A percentile compares a stretch with the other conserved stretches of the same genome.
Evolutionary conservation across 2,113 vertebrate genomes (phyloP).

Genomic region (Thalassarche chlororhynchos): DNA sequence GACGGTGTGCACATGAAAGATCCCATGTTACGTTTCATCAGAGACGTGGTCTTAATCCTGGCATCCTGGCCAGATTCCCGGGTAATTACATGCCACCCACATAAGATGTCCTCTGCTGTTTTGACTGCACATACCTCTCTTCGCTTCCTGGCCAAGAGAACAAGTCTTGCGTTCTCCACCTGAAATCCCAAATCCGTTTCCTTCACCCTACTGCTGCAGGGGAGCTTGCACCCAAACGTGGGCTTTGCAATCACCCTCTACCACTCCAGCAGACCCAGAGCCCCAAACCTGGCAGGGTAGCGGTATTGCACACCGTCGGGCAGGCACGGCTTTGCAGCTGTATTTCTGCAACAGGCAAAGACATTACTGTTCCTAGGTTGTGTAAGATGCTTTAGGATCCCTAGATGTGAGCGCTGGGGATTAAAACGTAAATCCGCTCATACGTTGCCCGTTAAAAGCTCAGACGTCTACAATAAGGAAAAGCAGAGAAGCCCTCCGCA

Average conservation of each 20-base stretch:
- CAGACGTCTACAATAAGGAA: rapidly evolving
- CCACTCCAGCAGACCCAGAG: not conserved
- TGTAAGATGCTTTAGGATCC: not conserved
- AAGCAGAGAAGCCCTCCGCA: not conserved
- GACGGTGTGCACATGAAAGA: rapidly evolving
- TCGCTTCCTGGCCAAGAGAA: not conserved
- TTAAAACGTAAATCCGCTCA: not conserved
- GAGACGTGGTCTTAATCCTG: not conserved
- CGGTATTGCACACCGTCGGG: rapidly evolving
- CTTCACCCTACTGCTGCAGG: not conserved
- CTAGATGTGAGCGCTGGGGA: not conserved
- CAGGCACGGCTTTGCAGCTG: not conserved
- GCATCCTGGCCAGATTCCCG: not conserved
- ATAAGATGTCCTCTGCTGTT: not conserved
- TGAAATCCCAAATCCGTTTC: not conserved
- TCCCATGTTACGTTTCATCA: not conserved
- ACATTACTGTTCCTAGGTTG: not conserved
- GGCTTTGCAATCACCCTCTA: not conserved
- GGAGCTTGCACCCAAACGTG: not conserved
- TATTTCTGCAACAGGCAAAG: not conserved
- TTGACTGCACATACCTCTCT: not conserved
- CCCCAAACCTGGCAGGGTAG: not conserved
- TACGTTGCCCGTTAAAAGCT: not conserved
- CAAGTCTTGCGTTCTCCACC: rapidly evolving
- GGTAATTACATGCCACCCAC: not conserved